phyloP scores from a whole-genome alignment of 92 coral and sea anemone genomes.

The Epizoanthus illoricatus region DNA sequence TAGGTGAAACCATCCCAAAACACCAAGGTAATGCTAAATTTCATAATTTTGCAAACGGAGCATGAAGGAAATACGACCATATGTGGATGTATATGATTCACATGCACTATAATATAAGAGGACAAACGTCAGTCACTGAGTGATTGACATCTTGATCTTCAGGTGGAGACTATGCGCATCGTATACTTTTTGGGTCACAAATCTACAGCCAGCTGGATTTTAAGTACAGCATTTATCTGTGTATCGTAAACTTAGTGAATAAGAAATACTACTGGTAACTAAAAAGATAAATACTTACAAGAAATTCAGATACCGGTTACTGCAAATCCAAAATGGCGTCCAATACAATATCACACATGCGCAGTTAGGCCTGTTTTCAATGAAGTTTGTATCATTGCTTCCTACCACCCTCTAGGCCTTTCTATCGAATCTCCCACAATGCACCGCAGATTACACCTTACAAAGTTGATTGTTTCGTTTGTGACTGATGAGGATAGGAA shows the following conservation, averaged over 20 bases:
- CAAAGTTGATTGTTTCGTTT: neutral
- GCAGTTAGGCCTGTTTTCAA: neutral
- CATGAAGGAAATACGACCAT: too few species aligned
- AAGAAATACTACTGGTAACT: neutral
- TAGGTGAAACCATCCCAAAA: too few species aligned
- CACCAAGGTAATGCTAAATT: too few species aligned
- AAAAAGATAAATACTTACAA: constrained; percentile 6
- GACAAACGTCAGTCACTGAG: too few species aligned
- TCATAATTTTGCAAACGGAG: too few species aligned
- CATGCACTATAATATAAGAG: too few species aligned
- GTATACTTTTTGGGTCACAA: too few species aligned
- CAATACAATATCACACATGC: neutral
- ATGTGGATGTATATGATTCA: too few species aligned
- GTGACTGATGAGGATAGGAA: constrained; percentile 46
- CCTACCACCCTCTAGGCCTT: neutral
- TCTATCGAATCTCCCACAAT: constrained; percentile 51
- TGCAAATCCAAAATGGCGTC: constrained; percentile 40
- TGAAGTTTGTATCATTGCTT: neutral
- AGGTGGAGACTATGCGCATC: too few species aligned
- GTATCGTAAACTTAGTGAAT: neutral
- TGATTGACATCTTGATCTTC: too few species aligned
- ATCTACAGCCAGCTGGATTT: too few species aligned
- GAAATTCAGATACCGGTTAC: constrained; percentile 16
- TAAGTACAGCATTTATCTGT: too few species aligned
- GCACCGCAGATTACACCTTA: constrained; percentile 39